These are phyloP conservation scores for Nysson spinosus DNA, from an alignment of 2,888 invertebrate species.

Conservation along the genomic window DNA sequence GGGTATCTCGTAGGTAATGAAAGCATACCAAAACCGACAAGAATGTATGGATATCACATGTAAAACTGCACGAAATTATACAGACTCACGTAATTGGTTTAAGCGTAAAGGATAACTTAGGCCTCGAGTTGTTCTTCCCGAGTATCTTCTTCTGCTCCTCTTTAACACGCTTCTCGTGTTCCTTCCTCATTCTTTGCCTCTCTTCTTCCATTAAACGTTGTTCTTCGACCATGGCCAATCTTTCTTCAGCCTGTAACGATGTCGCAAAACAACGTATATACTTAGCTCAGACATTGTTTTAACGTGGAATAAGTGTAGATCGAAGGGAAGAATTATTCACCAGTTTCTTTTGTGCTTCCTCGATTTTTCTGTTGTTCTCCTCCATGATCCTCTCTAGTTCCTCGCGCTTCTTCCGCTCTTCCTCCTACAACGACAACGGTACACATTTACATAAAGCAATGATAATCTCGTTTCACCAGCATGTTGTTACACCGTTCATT, in stretches of 20 bases:
- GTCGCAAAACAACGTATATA: constrained; percentile 38
- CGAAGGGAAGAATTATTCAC: constrained; percentile 82
- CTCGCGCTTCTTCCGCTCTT: constrained; percentile 96
- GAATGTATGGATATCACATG: constrained; percentile 69
- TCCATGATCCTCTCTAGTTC: constrained; percentile 97
- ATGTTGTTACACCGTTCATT: constrained; percentile 68
- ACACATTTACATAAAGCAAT: constrained; percentile 70
- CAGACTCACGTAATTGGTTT: constrained; percentile 86
- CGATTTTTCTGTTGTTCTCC: constrained; percentile 98
- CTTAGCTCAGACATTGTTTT: too few relatives aligned
- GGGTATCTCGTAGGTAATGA: constrained; percentile 47
- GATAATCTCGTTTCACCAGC: constrained; percentile 63
- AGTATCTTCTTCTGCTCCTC: constrained; percentile 98
- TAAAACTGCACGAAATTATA: constrained; percentile 64
- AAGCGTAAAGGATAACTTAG: constrained; percentile 94
- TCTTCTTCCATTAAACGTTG: constrained; percentile 98
- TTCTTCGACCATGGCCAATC: constrained; percentile 97
- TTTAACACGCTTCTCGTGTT: constrained; percentile 93
- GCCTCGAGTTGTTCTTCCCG: constrained; percentile 97
- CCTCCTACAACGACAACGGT: constrained; percentile 88
- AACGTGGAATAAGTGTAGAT: too few relatives aligned
- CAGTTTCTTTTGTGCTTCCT: constrained; percentile 97
- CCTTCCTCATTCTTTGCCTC: constrained; percentile 93
- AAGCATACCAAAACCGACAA: constrained; percentile 56
- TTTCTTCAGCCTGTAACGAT: constrained; percentile 97